phyloP scores from a whole-genome alignment of 2,797 vertebrate genomes.

The Alosa sapidissima region DNA sequence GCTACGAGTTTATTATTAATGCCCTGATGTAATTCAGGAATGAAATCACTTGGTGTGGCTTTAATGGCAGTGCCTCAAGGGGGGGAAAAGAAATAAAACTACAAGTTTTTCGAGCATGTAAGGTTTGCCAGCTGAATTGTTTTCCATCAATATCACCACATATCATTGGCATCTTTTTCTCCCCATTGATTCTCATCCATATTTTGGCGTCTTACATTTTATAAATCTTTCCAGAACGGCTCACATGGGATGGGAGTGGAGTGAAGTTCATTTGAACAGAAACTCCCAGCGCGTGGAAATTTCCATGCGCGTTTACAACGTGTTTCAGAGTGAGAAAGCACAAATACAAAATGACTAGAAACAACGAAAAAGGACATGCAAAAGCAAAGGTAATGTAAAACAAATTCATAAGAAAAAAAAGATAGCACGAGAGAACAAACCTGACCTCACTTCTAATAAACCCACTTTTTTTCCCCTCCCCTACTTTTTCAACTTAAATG shows the following conservation, averaged over 20 bases:
- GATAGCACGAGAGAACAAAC: background rate
- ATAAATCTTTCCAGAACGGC: slow-evolving; percentile 1
- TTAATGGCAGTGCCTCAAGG: background rate
- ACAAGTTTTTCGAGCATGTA: background rate
- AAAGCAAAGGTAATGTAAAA: background rate
- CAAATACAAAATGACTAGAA: background rate
- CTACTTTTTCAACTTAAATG: background rate
- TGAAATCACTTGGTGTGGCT: slow-evolving; percentile 6
- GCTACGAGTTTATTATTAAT: background rate
- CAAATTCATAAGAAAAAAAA: background rate
- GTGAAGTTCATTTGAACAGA: slow-evolving; percentile 6
- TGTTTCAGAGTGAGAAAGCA: background rate
- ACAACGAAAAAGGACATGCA: background rate
- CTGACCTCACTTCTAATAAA: background rate
- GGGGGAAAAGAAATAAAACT: background rate
- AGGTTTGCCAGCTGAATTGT: background rate
- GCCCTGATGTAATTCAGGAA: background rate
- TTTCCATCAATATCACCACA: slow-evolving; percentile 9
- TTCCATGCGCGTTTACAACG: background rate
- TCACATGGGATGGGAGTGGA: background rate
- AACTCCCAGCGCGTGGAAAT: background rate
- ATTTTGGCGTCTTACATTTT: background rate
- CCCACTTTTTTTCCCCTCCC: background rate
- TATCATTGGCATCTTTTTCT: background rate
- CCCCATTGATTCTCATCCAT: background rate